These are phyloP conservation scores for Cydia pomonella DNA, from an alignment of 1,140 invertebrate species.

Conservation along the genomic window DNA sequence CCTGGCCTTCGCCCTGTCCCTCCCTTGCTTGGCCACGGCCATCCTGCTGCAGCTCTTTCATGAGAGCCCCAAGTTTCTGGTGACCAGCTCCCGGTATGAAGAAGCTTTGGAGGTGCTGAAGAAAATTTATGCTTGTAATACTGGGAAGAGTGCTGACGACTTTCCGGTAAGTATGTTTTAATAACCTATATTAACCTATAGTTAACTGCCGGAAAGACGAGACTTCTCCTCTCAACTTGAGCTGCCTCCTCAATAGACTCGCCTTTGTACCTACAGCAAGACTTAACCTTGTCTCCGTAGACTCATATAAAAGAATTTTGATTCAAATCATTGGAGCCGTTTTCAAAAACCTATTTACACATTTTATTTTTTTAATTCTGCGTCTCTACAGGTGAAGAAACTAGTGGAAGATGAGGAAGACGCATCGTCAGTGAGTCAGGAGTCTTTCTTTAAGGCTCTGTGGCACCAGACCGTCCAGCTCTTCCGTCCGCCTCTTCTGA, in stretches of 20 bases:
- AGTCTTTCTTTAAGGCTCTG: constrained; percentile 57
- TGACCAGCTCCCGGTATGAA: constrained; percentile 76
- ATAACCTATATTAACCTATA: too few species aligned
- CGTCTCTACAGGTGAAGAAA: constrained; percentile 54
- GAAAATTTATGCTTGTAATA: constrained; percentile 81
- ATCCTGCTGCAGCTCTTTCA: constrained; percentile 82
- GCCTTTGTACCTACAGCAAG: too few species aligned
- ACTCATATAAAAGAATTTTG: too few species aligned
- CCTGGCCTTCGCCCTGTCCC: constrained; percentile 82
- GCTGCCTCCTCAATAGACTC: too few species aligned
- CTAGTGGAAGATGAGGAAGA: constrained; percentile 54
- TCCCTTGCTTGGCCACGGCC: constrained; percentile 83
- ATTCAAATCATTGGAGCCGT: too few species aligned
- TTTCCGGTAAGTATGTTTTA: constrained; percentile 59
- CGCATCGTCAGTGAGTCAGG: constrained; percentile 38
- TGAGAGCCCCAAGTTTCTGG: constrained; percentile 85
- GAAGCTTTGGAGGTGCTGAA: constrained; percentile 79
- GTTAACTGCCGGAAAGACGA: too few species aligned
- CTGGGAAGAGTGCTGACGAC: constrained; percentile 68
- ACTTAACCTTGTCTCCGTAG: too few species aligned
- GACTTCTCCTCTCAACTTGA: too few species aligned
- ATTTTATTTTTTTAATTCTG: constrained; percentile 4
- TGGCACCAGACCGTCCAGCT: constrained; percentile 67
- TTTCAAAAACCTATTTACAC: too few species aligned
- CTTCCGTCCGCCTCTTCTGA: constrained; percentile 60